Evolutionary conservation across 2,797 vertebrate genomes (phyloP), one percentile per base, ranked within the genome.

Genomic region (Aeoliscus strigatus): DNA sequence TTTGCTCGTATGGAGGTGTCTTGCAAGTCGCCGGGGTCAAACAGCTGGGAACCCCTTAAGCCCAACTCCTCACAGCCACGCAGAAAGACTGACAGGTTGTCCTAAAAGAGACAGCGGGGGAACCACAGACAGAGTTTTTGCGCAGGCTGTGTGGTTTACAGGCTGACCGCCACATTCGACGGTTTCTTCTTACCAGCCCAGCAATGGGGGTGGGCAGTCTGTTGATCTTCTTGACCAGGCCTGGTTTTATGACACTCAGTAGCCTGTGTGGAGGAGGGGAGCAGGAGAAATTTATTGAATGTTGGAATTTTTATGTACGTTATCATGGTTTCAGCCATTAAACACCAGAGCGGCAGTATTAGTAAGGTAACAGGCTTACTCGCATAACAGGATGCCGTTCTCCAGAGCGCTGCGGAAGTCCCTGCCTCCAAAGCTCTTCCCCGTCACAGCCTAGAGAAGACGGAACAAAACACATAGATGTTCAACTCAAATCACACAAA

Each of bases 171-270:
- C 42, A 40, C 32, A 24, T 24, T 35, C 14, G 15, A 23, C 27
- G 39, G 60, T 51, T 57, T 73, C 52, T 68, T 86, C 91, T 94
- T 86, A 99, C 96, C 89, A 99, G 88, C 49, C 94, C 94, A 41
- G 96, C 94, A 43, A 98, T 96, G 72, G 96, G 94, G 38, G 94
- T 96, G 27, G 93, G 90, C 57, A 97, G 89, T 81, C 94, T 90
- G 80, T 98, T 99, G 85, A 98, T 96, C 89, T 98, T 99, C 82
- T 93, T 97, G 67, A 99, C 89, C 81, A 96, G 84, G 72, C 96
- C 96, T 1, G 96, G 95, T 73, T 90, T 95, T 82, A 99, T 96
- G 27, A 91, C 90, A 83, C 94, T 96, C 86, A 98, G 87, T 79
- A 99, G 90, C 87, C 96, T 98, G 84, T 1, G 18, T 21, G 38